Evolutionary conservation across 2,113 vertebrate genomes (phyloP).

Genomic region (Abramis brama): DNA sequence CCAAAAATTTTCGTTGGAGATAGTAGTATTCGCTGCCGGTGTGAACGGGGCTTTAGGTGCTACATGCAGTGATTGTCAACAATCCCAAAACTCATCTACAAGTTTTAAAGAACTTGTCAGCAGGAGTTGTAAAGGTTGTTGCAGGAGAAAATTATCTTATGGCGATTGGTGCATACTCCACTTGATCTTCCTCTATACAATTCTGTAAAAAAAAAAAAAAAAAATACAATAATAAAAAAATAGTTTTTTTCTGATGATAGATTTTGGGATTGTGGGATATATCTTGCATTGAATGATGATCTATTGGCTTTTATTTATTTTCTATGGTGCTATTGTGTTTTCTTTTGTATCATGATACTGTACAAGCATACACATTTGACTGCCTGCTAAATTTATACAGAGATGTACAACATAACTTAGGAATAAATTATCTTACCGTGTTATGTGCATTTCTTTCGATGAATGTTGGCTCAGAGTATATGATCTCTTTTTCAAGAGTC

Average conservation of each 20-base stretch:
- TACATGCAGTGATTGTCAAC: neutral
- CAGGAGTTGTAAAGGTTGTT: neutral
- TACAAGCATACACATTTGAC: neutral
- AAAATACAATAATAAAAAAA: too few species aligned
- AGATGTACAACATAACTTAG: neutral
- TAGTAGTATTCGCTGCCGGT: too few species aligned
- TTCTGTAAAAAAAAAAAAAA: neutral
- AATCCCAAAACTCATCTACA: neutral
- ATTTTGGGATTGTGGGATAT: too few species aligned
- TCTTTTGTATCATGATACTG: neutral
- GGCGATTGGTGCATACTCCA: neutral
- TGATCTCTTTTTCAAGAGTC: neutral
- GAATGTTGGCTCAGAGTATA: neutral
- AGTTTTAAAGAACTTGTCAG: neutral
- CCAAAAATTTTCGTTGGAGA: too few species aligned
- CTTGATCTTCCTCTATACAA: neutral
- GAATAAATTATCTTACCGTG: neutral
- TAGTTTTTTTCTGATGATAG: too few species aligned
- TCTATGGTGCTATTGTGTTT: neutral
- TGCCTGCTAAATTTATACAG: neutral
- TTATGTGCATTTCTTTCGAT: neutral
- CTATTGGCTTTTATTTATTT: neutral
- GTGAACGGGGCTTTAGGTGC: neutral
- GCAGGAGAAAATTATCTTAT: neutral
- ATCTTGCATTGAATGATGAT: neutral